A percentile compares a stretch with the other conserved stretches of the same genome.
Conservation (phyloP, 2,888 invertebrate species). For the Deroplatys truncata region DNA sequence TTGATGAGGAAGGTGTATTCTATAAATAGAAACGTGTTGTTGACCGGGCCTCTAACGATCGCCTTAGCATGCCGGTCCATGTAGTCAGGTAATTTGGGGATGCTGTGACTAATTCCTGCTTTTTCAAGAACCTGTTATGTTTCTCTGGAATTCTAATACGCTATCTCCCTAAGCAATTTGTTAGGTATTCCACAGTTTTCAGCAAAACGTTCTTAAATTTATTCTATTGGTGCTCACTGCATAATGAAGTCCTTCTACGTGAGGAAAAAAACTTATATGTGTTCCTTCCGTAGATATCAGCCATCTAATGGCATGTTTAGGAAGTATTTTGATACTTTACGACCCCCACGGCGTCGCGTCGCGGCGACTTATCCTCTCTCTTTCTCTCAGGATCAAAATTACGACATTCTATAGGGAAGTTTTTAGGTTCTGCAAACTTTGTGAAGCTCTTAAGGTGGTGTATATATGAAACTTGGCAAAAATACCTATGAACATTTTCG, state of each 20-base stretch:
- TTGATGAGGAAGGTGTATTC: not conserved
- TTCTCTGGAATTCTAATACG: not conserved
- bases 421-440: too few species aligned
- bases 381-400: too few species aligned
- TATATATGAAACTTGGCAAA: too few species aligned
- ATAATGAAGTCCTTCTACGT: not conserved
- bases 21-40: not conserved
- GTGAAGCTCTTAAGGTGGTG: too few species aligned
- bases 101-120: not conserved
- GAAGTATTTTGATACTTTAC: too few species aligned
- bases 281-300: too few species aligned
- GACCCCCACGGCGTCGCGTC: too few species aligned
- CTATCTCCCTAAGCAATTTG: not conserved
- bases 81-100: not conserved
- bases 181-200: not conserved
- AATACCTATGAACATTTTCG: too few species aligned
- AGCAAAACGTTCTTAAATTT: not conserved
- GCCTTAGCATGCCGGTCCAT: not conserved
- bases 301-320: too few species aligned
- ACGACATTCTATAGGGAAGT: too few species aligned
- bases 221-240: not conserved
- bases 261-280: too few species aligned
- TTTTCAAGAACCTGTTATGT: not conserved
- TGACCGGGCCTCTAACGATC: not conserved
- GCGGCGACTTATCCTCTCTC: too few species aligned